A percentile compares a stretch with the other conserved stretches of the same genome.
These are phyloP conservation scores for Zonitis immaculata DNA, from an alignment of 2,888 invertebrate species.

Conservation along the genomic window DNA sequence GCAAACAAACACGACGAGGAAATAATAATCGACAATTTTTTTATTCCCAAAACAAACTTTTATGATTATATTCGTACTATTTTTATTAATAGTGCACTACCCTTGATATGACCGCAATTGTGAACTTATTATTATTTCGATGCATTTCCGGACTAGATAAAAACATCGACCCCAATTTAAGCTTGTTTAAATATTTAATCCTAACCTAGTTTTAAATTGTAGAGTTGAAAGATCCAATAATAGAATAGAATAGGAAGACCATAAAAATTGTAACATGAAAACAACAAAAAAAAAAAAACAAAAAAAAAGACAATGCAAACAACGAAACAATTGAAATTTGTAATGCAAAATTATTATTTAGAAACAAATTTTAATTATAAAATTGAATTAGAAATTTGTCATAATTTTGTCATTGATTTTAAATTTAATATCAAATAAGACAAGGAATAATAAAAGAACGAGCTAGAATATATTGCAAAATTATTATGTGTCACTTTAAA, in stretches of 20 bases:
- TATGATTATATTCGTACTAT: background rate
- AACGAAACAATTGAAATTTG: background rate
- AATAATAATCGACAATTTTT: too few relatives aligned
- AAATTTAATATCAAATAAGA: background rate
- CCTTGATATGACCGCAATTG: slow-evolving; percentile 5
- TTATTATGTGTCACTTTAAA: too few relatives aligned
- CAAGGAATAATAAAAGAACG: too few relatives aligned
- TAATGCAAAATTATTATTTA: too few relatives aligned
- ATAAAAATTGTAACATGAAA: background rate
- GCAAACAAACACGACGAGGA: too few relatives aligned
- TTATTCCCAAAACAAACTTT: background rate
- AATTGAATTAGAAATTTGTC: too few relatives aligned
- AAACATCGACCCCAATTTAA: slow-evolving; percentile 7
- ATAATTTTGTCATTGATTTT: background rate
- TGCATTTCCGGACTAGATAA: slow-evolving; percentile 14
- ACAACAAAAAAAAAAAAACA: background rate
- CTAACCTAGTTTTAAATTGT: background rate
- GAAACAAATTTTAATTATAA: too few relatives aligned
- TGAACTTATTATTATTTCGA: slow-evolving; percentile 5
- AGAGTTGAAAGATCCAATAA: background rate
- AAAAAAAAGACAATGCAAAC: background rate
- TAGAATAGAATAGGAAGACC: background rate
- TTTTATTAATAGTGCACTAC: background rate
- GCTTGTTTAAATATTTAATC: slow-evolving; percentile 2
- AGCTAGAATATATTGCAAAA: too few relatives aligned